Percentiles rank a stretch among this genome's conserved stretches.
Conservation (phyloP, 2,888 invertebrate species). For the Smittia sp. region DNA sequence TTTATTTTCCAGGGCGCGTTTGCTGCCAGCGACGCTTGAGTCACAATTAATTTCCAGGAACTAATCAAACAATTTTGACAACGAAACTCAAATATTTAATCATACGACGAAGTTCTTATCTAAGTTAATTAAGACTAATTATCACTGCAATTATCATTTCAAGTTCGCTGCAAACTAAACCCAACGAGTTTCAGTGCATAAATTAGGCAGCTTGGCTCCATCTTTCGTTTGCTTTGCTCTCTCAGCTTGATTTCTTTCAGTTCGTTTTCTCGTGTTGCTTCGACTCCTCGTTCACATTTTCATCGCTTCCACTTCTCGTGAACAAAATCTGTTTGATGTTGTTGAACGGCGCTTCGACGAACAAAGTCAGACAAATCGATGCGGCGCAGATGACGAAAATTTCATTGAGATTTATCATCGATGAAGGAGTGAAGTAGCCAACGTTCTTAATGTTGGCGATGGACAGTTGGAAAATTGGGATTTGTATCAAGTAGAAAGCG, state of each 20-base stretch:
- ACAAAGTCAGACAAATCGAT: not conserved
- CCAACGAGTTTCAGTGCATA: no score
- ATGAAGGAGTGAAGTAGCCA: not conserved
- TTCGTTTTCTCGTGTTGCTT: not conserved
- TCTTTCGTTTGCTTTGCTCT: no score
- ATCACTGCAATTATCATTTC: no score
- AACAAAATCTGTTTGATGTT: constrained; percentile 12
- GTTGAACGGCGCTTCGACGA: constrained; percentile 23
- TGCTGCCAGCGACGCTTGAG: no score
- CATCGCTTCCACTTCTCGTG: not conserved
- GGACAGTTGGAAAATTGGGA: constrained; percentile 58
- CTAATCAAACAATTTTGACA: no score
- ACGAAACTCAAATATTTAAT: no score
- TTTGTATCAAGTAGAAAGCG: constrained; percentile 67
- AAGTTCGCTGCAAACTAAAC: no score
- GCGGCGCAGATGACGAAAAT: constrained; percentile 12
- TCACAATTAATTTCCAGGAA: no score
- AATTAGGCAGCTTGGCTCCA: no score
- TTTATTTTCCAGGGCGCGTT: not conserved
- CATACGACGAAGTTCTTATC: no score
- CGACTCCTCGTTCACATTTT: not conserved
- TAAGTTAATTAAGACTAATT: no score
- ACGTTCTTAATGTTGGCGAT: constrained; percentile 17
- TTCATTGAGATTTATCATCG: constrained; percentile 28
- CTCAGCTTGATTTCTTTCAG: no score